Evolutionary conservation across 2,797 vertebrate species (phyloP).

Genomic region (Enteromius fasciolatus): DNA sequence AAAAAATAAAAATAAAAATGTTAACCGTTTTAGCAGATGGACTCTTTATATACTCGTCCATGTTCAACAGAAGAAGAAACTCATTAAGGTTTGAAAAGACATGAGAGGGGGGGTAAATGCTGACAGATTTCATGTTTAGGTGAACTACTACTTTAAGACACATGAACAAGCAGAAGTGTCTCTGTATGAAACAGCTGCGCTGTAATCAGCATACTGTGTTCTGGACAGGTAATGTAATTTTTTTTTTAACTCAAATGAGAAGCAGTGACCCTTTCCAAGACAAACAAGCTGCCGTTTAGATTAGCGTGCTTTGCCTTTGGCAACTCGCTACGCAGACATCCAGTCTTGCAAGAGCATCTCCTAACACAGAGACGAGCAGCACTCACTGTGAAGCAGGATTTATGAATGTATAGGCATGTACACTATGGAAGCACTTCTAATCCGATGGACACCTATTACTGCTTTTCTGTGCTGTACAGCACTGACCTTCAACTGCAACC

Average conservation of each 20-base stretch:
- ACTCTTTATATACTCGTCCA: neutral
- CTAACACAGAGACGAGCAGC: conserved; percentile 20
- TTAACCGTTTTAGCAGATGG: no score
- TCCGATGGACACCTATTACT: neutral
- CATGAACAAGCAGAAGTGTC: conserved; percentile 36
- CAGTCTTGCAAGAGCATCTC: conserved; percentile 15
- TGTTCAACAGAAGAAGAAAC: neutral
- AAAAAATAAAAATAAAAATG: no score
- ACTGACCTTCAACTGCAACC: neutral
- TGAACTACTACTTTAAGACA: conserved; percentile 22
- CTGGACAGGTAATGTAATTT: conserved; percentile 52
- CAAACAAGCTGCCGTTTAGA: conserved; percentile 46
- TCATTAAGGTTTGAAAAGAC: neutral
- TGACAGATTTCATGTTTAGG: neutral
- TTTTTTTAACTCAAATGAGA: conserved; percentile 52
- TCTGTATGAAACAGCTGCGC: conserved; percentile 48
- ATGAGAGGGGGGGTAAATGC: neutral
- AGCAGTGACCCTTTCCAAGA: conserved; percentile 53
- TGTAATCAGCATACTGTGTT: conserved; percentile 59
- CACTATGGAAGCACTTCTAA: neutral
- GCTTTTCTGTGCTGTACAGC: neutral
- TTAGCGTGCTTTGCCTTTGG: conserved; percentile 36
- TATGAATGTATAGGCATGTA: conserved; percentile 7
- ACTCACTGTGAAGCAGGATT: conserved; percentile 1
- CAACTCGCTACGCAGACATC: conserved; percentile 26